Percentiles rank a stretch among this genome's conserved stretches.
Conservation (phyloP, 2,797 vertebrate genomes). For the Eulemur rubriventer region DNA sequence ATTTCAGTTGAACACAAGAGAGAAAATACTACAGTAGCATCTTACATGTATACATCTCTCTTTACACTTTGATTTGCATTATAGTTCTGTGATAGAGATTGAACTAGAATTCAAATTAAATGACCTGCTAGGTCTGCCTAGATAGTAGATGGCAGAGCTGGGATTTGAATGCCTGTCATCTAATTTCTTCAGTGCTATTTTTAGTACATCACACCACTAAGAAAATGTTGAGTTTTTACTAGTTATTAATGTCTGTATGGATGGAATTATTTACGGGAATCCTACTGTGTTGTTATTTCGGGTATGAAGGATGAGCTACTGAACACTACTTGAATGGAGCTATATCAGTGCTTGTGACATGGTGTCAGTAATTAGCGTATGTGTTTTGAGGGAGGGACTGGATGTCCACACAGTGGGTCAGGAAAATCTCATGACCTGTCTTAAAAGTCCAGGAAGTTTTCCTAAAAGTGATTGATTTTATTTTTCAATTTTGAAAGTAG, state of each 20-base stretch:
- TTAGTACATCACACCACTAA: not conserved
- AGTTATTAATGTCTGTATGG: not conserved
- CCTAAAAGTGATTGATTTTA: not conserved
- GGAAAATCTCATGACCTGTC: not conserved
- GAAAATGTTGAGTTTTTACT: not conserved
- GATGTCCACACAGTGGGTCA: not conserved
- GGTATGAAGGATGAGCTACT: not conserved
- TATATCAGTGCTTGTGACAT: not conserved
- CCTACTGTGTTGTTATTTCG: not conserved
- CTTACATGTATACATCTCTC: not conserved
- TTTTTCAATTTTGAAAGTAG: not conserved
- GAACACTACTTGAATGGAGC: not conserved
- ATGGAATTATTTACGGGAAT: not conserved
- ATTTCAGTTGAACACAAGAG: not conserved
- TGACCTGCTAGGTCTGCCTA: not conserved
- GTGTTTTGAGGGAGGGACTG: not conserved
- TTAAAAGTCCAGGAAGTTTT: not conserved
- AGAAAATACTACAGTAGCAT: not conserved
- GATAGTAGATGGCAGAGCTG: not conserved
- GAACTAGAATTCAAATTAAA: not conserved
- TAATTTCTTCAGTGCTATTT: not conserved
- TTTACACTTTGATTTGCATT: not conserved
- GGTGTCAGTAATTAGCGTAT: not conserved
- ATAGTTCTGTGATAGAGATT: not conserved
- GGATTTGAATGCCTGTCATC: not conserved